Evolutionary conservation across 2,113 vertebrate genomes (phyloP), one percentile per base, ranked within the genome.

Genomic region (Cettia cetti): DNA sequence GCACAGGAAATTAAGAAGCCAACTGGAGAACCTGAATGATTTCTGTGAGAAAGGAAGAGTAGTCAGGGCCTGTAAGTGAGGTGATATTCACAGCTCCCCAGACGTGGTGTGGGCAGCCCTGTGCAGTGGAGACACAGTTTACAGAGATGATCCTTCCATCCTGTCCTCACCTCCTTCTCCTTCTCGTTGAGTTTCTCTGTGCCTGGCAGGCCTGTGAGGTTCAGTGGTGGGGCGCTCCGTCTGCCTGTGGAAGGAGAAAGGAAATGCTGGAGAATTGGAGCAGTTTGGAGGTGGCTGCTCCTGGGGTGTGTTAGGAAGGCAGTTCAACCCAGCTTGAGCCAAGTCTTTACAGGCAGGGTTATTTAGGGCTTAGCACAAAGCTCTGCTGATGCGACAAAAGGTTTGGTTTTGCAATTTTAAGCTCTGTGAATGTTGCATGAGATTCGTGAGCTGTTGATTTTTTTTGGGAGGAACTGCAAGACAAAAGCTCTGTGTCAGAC

Each of bases 101-200:
- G 42, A 24, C 63, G 23, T 1, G 50, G 68, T 42, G 74, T 27
- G 66, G 81, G 70, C 66, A 40, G 44, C 52, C 56, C 65, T 30
- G 54, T 9, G 4, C 72, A 23, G 61, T 11, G 52, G 6, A 70
- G 37, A 40, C 33, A 19, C 49, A 68, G 37, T 24, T 39, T 22
- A 1, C 0, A 12, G 8, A 64, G 27, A 5, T 23, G 21, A 37
- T 39, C 45, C 44, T 72, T 45, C 11, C 63, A 20, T 37, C 23
- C 40, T 89, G 69, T 77, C 83, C 79, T 97, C 98, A 99, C 99
- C 99, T 99, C 99, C 96, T 99, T 99, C 97, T 99, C 99, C 71
- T 98, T 98, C 92, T 99, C 99, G 17, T 99, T 99, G 60, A 99
- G 99, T 63, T 99, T 99, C 97, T 99, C 99, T 0, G 99, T 99